These are phyloP conservation scores for Drosophila anomalata DNA, from an alignment of 2,888 invertebrate genomes.

Conservation along the genomic window DNA sequence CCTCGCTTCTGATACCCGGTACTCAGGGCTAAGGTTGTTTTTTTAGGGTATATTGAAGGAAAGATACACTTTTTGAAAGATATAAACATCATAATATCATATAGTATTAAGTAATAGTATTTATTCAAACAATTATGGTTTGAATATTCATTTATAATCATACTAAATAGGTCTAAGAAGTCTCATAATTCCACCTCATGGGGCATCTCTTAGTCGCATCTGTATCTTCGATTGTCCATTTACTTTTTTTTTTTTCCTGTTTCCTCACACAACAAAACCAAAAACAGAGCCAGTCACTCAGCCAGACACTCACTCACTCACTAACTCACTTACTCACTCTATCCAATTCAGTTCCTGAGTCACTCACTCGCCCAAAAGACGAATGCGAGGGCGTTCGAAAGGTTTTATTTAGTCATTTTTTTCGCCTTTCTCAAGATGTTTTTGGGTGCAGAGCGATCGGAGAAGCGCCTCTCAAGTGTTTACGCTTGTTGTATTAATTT, in stretches of 20 bases:
- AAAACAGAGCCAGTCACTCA: conserved; percentile 10
- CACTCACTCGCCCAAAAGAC: conserved; percentile 3
- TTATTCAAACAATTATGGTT: too few species aligned
- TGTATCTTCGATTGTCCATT: neutral
- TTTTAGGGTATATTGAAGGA: neutral
- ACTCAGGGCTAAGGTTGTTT: neutral
- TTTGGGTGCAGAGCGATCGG: neutral
- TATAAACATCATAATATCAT: too few species aligned
- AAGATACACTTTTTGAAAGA: neutral
- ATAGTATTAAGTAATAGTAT: too few species aligned
- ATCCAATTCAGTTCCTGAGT: conserved; percentile 7
- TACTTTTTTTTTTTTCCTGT: neutral
- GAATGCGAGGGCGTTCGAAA: conserved; percentile 25
- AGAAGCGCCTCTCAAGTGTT: conserved; percentile 78
- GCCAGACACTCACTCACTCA: conserved; percentile 29
- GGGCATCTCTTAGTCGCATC: conserved; percentile 7
- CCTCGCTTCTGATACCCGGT: conserved; percentile 21
- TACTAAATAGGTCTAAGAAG: too few species aligned
- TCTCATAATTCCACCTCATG: too few species aligned
- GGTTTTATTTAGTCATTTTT: conserved; percentile 3
- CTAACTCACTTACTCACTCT: conserved; percentile 35
- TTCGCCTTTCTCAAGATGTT: neutral
- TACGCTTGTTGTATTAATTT: conserved; percentile 81
- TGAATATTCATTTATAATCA: too few species aligned
- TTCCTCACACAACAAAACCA: conserved; percentile 19